These are phyloP conservation scores for Charadrius vociferus DNA, from an alignment of 2,113 vertebrate species.

Conservation along the genomic window DNA sequence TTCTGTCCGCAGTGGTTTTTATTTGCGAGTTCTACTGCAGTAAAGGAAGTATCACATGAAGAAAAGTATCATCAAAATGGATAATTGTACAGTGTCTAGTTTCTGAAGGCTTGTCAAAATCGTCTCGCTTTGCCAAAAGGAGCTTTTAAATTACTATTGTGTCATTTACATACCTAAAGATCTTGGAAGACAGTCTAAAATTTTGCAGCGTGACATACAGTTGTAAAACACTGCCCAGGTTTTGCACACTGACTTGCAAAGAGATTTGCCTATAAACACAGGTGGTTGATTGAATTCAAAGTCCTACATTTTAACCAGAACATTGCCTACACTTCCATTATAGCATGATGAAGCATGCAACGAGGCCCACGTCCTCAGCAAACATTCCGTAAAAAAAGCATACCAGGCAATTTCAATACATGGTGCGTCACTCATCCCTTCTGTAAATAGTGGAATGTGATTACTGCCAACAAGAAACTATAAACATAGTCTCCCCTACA, in stretches of 20 bases:
- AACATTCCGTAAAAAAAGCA: not conserved
- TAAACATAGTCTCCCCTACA: not conserved
- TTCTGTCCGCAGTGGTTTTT: not conserved
- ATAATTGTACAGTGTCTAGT: not conserved
- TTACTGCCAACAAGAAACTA: not conserved
- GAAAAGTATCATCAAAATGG: not conserved
- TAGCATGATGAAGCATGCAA: not conserved
- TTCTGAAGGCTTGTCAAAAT: not conserved
- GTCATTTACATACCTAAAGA: not conserved
- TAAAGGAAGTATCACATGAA: not conserved
- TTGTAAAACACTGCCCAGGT: not conserved
- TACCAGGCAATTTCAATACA: not conserved
- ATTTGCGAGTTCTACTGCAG: not conserved
- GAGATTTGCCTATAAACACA: not conserved
- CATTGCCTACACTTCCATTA: not conserved
- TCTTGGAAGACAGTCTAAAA: not conserved
- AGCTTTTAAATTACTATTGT: not conserved
- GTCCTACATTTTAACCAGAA: not conserved
- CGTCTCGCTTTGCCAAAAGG: not conserved
- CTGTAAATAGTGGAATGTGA: not conserved
- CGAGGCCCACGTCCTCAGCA: not conserved
- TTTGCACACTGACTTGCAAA: not conserved
- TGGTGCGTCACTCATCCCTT: not conserved
- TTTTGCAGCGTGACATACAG: not conserved
- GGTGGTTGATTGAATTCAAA: not conserved